Evolutionary conservation across 1,140 invertebrate species (phyloP), one percentile per base, ranked within the genome.

Genomic region (Pseudomyrmex cubaensis): DNA sequence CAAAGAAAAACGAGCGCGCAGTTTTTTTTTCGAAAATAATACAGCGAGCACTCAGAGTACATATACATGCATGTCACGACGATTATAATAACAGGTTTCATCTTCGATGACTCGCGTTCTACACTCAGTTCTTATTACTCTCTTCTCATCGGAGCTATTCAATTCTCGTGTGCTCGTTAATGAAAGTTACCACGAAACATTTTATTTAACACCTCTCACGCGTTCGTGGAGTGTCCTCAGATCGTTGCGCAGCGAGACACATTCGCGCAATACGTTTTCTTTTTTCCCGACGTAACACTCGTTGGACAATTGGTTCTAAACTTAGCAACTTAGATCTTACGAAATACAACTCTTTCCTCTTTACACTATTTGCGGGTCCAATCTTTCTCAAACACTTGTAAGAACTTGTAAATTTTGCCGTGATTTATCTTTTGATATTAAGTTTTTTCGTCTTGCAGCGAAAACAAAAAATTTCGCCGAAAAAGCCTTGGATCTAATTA

Each of bases 131-230:
- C 50, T 66, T 66, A 54, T 66, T 77, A 52, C 50, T 22, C 20
- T 76, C 50, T 9, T 22, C 8, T 2, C 44, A 46, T 22, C 8
- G n/a, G 52, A 66, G 2, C 0, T 3, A 56, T 67, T 52, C 59
- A n/a, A 64, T 52, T 77, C 22, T 67, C 74, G 1, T 44, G 25
- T 1, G 22, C 44, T 74, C 25, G 72, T 48, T 62, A 62, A 75
- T 75, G 10, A 56, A 76, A 77, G 48, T 56, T 20, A 67, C 35
- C 8, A 8, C n/a, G 48, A 20, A 54, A 66, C 13, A 56, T 67
- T 67, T 56, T 13, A 77, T 56, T 77, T 67, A 67, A 67, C 62
- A 74, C 57, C 20, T 74, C 44, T 75, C 72, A 48, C 35, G 35
- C 57, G 17, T 48, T 75, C 56, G 48, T n/a, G 12, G 4, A 74